Percentiles rank a stretch among this genome's conserved stretches.
Evolutionary conservation across 2,113 vertebrate genomes (phyloP).

Genomic region (Hemicordylus capensis): DNA sequence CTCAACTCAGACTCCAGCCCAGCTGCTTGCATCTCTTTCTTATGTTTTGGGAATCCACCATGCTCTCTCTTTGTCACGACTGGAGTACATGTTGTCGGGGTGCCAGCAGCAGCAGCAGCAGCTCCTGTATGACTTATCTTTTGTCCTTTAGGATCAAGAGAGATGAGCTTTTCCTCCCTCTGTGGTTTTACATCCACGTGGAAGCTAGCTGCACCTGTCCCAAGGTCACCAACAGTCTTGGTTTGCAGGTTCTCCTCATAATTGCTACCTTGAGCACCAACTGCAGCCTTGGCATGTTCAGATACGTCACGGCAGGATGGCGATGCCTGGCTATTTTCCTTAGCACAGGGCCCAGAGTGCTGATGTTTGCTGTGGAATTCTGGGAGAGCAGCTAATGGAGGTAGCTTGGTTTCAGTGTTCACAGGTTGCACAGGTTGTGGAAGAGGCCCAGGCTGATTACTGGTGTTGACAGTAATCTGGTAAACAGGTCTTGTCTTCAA

Average conservation of each 20-base stretch:
- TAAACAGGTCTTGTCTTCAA: slow-evolving; percentile 67
- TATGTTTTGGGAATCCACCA: background rate
- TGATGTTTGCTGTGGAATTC: slow-evolving; percentile 6
- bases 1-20: slow-evolving; percentile 44
- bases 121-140: slow-evolving; percentile 7
- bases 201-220: background rate
- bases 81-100: accelerated
- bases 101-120: background rate
- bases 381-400: slow-evolving; percentile 18
- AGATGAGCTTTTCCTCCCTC: slow-evolving; percentile 34
- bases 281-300: background rate
- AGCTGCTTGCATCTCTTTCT: slow-evolving; percentile 35
- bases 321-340: background rate
- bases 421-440: background rate
- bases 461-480: slow-evolving; percentile 74
- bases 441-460: slow-evolving; percentile 49
- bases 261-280: slow-evolving; percentile 9
- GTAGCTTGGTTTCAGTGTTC: slow-evolving; percentile 23
- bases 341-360: background rate
- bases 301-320: background rate
- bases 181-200: slow-evolving; percentile 34
- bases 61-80: slow-evolving; percentile 41
- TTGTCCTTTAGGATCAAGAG: slow-evolving; percentile 52
- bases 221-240: slow-evolving; percentile 31
- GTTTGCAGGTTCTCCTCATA: slow-evolving; percentile 45